Evolutionary conservation across 2,888 invertebrate species (phyloP).

Genomic region (Myopa testacea): DNA sequence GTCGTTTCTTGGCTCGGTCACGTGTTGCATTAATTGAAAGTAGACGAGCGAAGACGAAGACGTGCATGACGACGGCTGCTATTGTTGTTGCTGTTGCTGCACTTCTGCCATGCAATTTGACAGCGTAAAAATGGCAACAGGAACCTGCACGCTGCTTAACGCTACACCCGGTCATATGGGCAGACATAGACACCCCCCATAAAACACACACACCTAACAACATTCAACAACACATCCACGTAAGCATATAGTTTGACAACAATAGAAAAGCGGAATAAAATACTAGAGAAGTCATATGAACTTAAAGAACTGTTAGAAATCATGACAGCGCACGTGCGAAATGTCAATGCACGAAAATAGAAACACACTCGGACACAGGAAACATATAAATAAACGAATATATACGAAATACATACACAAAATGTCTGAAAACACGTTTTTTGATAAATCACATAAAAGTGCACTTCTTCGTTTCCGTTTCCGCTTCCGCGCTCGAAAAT

Average conservation of each 20-base stretch:
- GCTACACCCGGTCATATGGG: background rate
- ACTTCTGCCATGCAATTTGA: constrained; percentile 23
- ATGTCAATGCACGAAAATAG: background rate
- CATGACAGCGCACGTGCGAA: background rate
- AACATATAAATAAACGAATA: background rate
- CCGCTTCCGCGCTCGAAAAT: no score
- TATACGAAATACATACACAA: no score
- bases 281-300: no score
- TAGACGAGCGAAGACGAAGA: constrained; percentile 29
- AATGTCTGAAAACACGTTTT: no score
- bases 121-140: constrained; percentile 25
- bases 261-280: no score
- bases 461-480: no score
- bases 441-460: no score
- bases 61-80: constrained; percentile 15
- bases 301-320: background rate
- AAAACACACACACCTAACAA: background rate
- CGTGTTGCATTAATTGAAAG: constrained; percentile 47
- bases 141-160: constrained; percentile 31
- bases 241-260: background rate
- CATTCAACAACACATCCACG: background rate
- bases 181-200: background rate
- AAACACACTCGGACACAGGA: no score
- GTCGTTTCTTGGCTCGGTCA: constrained; percentile 40
- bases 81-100: constrained; percentile 10